Evolutionary conservation across 2,113 vertebrate genomes (phyloP), one percentile per base, ranked within the genome.

Genomic region (Nipponia nippon): DNA sequence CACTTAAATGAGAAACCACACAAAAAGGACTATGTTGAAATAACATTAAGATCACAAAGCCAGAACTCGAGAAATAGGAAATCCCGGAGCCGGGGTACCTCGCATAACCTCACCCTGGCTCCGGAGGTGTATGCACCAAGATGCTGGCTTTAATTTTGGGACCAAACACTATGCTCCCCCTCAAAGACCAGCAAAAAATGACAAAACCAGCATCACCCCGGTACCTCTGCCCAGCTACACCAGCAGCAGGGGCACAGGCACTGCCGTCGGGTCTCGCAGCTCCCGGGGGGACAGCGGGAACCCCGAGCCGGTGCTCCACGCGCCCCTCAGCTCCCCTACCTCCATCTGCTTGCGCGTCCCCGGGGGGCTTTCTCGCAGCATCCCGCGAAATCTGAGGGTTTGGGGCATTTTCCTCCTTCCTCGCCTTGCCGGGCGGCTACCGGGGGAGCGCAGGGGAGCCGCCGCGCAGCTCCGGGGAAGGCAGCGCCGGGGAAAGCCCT

Each of bases 1-100:
- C 94, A 81, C 89, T 96, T 95, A 46, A 81, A 44, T 2, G 5
- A 81, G 83, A 96, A 96, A 96, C 95, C 95, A 83, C 93, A 95
- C 71, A 14, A 95, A 95, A 95, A 66, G 83, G 63, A 6, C 10
- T 7, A 3, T 21, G 89, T 34, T 81, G 91, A 90, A 95, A 90
- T 44, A 89, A 86, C 34, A 6, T 2, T 0, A 7, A 76, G 86
- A 88, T 92, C 89, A 69, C 76, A 90, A 88, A 93, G 83, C 49
- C 61, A 36, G 76, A 42, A 7, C 53, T 56, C 8, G 7, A 92
- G 93, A 73, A 95, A 83, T 70, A 89, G 93, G 94, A 95, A 96
- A 96, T 86, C 91, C 89, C 8, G 0, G 94, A 70, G 86, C 56
- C 21, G 44, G 73, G 86, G 83, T 7, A 65, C 94, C 91, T 93